phyloP scores from a whole-genome alignment of 2,797 vertebrate species.

The Falco novaeseelandiae region DNA sequence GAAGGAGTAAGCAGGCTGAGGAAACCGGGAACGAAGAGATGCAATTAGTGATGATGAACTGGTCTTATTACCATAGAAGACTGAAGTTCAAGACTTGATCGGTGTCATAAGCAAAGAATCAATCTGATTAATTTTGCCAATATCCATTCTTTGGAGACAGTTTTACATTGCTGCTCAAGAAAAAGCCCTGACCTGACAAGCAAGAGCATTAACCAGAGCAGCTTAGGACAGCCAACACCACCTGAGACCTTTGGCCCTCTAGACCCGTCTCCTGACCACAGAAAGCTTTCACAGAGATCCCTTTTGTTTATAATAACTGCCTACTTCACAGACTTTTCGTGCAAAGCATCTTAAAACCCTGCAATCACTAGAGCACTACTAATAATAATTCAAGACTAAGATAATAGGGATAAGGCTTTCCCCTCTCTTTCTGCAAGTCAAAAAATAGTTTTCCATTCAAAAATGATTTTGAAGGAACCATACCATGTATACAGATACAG shows the following conservation, averaged over 20 bases:
- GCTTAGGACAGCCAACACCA: not conserved
- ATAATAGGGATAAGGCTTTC: not conserved
- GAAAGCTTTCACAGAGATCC: not conserved
- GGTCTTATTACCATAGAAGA: constrained; percentile 30
- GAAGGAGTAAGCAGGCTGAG: not conserved
- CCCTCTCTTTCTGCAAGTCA: not conserved
- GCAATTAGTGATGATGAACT: constrained; percentile 36
- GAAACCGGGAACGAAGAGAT: not conserved
- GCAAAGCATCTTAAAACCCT: not conserved
- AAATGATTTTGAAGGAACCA: not conserved
- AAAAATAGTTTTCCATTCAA: not conserved
- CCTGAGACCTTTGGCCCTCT: not conserved
- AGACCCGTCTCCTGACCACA: not conserved
- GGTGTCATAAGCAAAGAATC: constrained; percentile 36
- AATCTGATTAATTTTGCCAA: constrained; percentile 53
- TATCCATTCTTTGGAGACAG: not conserved
- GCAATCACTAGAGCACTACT: not conserved
- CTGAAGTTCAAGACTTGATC: constrained; percentile 43
- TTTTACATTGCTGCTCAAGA: not conserved
- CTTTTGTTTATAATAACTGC: not conserved
- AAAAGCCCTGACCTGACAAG: not conserved
- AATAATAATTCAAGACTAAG: not conserved
- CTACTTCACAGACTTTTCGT: not conserved
- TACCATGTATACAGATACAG: not conserved
- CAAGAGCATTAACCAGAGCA: not conserved